Base-by-base conservation (phyloP, 2,797 vertebrate genomes). In the Hylomyscus alleni region DNA sequence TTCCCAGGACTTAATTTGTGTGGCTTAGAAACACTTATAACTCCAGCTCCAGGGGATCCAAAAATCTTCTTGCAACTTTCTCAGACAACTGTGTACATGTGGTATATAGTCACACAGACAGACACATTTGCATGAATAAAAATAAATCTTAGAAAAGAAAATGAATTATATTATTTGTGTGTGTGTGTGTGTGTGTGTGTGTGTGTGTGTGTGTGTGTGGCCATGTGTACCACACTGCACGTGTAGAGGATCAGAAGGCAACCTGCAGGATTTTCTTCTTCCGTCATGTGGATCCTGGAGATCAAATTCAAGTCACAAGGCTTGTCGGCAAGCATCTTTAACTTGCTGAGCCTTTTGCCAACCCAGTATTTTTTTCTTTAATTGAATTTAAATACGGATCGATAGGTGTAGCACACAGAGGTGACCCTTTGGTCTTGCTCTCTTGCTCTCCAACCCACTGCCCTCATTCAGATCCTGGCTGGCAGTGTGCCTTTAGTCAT, bases 301-400 rank as follows among this genome's bases (percentile, higher is more conserved):
- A 40, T 60, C 24, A 40, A 83, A 83, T 4, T 37, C 78, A 37
- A 81, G 78, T 13, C 34, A 56, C 14, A 20, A 37, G 34, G 78
- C 78, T 81, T 24, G 11, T 24, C 11, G 37, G 52, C 2, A 37
- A 81, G 54, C 37, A 17, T 60, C n/a, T 60, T 44, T 60, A 60
- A 29, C n/a, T 37, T 29, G 56, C 22, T 37, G 47, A 86, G 47
- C 34, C 47, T 17, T 22, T 37, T 86, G 47, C 47, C 34, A 26
- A n/a, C 67, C 34, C 44, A 50, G 22, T 72, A 29, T 81, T 77
- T 82, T 93, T 80, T 81, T 90, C 12, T 72, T 31, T 7, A 60
- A 88, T 26, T 88, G 67, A 94, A 73, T 94, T 94, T 89, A 78
- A 96, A 83, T 67, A 40, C 58, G 52, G 62, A 92, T 89, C 90